These are phyloP conservation scores for Acleris emargana DNA, from an alignment of 2,888 invertebrate species.

Conservation along the genomic window DNA sequence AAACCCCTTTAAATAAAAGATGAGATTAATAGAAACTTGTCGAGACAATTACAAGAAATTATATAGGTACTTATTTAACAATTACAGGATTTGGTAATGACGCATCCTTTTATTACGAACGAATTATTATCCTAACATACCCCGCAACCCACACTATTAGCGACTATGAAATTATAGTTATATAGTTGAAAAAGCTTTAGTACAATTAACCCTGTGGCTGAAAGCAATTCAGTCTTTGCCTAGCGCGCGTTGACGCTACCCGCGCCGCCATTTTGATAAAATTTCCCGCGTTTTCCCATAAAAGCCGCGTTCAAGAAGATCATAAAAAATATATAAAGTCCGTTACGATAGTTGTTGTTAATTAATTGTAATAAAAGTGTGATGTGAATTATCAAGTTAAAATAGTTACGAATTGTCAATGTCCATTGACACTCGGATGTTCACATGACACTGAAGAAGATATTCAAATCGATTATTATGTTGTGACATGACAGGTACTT, in stretches of 20 bases:
- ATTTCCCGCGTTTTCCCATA: slow-evolving; percentile 59
- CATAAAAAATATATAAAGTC: slow-evolving; percentile 5
- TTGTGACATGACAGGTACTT: slow-evolving; percentile 32
- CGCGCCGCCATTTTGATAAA: slow-evolving; percentile 58
- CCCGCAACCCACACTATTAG: slow-evolving; percentile 25
- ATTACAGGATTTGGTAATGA: no score
- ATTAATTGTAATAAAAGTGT: background rate
- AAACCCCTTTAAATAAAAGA: no score
- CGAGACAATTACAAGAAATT: no score
- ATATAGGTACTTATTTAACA: no score
- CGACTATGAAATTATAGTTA: slow-evolving; percentile 37
- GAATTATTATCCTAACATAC: slow-evolving; percentile 15
- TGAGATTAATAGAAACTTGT: no score
- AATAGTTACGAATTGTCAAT: slow-evolving; percentile 27
- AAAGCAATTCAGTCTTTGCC: slow-evolving; percentile 64
- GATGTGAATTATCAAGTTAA: slow-evolving; percentile 12
- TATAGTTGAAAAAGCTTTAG: slow-evolving; percentile 39
- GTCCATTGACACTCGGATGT: slow-evolving; percentile 43
- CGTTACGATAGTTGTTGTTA: background rate
- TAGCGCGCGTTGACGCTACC: slow-evolving; percentile 56
- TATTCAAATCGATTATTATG: slow-evolving; percentile 49
- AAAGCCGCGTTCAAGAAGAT: slow-evolving; percentile 30
- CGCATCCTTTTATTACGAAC: slow-evolving; percentile 19
- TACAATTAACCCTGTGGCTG: slow-evolving; percentile 42
- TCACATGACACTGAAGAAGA: slow-evolving; percentile 50